Conservation (phyloP, 2,888 invertebrate species). For the Fragum whitleyi region DNA sequence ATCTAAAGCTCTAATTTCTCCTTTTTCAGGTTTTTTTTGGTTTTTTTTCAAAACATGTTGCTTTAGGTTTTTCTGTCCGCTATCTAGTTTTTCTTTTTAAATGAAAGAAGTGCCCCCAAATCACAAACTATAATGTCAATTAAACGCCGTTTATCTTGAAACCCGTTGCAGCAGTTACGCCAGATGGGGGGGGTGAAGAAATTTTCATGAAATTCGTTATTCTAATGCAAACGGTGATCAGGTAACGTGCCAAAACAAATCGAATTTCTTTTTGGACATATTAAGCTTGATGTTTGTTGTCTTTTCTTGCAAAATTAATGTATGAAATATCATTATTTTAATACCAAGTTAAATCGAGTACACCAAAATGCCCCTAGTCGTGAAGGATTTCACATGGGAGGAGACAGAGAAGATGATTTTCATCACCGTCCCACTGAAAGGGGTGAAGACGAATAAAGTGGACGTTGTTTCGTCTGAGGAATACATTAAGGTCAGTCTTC, state of each 20-base stretch:
- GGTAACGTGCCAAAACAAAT: slow-evolving; percentile 25
- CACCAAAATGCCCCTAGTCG: slow-evolving; percentile 85
- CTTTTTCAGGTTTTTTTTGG: too few relatives aligned
- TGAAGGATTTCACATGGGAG: slow-evolving; percentile 92
- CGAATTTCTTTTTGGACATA: not conserved
- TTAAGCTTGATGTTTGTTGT: not conserved
- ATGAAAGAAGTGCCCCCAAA: too few relatives aligned
- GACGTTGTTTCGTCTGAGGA: slow-evolving; percentile 90
- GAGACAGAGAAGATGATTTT: slow-evolving; percentile 89
- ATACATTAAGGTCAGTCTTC: slow-evolving; percentile 90
- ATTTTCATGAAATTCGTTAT: not conserved
- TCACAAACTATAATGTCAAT: too few relatives aligned
- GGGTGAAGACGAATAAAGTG: slow-evolving; percentile 88
- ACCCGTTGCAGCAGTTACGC: too few relatives aligned
- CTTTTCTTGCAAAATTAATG: too few relatives aligned
- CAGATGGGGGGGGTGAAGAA: not conserved
- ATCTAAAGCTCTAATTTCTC: too few relatives aligned
- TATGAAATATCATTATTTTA: too few relatives aligned
- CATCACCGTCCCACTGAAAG: slow-evolving; percentile 89
- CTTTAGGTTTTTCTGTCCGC: too few relatives aligned
- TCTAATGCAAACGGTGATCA: slow-evolving; percentile 2
- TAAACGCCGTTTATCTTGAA: too few relatives aligned
- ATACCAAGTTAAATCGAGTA: not conserved
- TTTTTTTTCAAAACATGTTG: too few relatives aligned
- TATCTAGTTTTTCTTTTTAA: too few relatives aligned